Percentiles rank a stretch among this genome's conserved stretches.
phyloP scores from a whole-genome alignment of 2,113 vertebrate genomes.

The Cranoglanis bouderius region DNA sequence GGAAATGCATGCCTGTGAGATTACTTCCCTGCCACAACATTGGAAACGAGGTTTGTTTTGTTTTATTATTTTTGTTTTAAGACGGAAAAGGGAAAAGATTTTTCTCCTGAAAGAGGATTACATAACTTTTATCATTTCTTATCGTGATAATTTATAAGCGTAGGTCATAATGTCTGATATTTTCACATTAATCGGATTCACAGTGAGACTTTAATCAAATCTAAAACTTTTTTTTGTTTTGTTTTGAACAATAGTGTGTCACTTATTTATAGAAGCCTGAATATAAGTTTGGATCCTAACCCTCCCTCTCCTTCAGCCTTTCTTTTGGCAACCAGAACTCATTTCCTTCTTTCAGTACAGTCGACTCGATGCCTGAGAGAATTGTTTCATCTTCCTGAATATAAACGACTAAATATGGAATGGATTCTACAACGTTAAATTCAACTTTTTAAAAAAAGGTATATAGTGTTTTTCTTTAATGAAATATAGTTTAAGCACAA shows the following conservation, averaged over 20 bases:
- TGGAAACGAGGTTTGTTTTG: not conserved
- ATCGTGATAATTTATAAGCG: not conserved
- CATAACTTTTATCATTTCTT: not conserved
- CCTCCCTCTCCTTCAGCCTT: not conserved
- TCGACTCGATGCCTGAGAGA: not conserved
- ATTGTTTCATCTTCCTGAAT: not conserved
- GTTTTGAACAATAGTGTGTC: not conserved
- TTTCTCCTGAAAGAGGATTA: not conserved
- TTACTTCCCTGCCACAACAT: not conserved
- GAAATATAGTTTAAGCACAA: not conserved
- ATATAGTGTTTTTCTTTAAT: not conserved
- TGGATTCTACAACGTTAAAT: not conserved
- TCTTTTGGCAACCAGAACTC: not conserved
- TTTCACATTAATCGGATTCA: not conserved
- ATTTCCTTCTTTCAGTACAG: not conserved
- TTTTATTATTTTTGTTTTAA: not conserved
- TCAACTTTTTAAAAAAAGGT: too few species aligned
- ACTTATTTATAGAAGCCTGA: constrained; percentile 14
- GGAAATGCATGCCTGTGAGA: constrained; percentile 3
- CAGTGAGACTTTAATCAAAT: not conserved
- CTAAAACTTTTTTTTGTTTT: not conserved
- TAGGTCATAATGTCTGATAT: not conserved
- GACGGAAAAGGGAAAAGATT: too few species aligned
- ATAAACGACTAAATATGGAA: not conserved
- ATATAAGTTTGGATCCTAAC: not conserved